Evolutionary conservation across 2,797 vertebrate species (phyloP), one percentile per base, ranked within the genome.

Genomic region (Gymnodraco acuticeps): DNA sequence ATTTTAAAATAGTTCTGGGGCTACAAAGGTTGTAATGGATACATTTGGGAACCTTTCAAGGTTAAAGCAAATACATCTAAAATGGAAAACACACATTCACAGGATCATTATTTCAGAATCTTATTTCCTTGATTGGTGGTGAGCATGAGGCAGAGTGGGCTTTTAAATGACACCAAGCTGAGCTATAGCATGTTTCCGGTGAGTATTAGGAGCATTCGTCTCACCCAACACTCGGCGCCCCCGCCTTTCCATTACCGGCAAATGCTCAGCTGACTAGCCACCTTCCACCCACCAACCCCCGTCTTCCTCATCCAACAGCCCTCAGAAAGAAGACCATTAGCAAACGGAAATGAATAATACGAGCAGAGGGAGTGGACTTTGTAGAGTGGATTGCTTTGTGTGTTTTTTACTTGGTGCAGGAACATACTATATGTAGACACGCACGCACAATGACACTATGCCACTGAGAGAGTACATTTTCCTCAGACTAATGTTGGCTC

Each of bases 201-300:
- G 77, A 83, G 89, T 89, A 92, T 88, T 88, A 86, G 76, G 78
- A 89, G 87, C 75, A 94, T 94, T 91, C 55, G 31, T 90, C 84
- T 89, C 82, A 81, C 87, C 85, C 87, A 75, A 81, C 75, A 75
- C 75, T 61, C 59, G 12, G 71, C 78, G 16, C 84, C 83, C 74
- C 74, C 69, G 69, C 76, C 70, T 87, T 88, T 82, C 90, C 88
- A 87, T 91, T 91, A 90, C 81, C 46, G 62, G 83, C 81, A 82
- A 80, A 75, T 78, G 73, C 80, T 87, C 77, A 80, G 81, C 76
- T 80, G 69, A 88, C 84, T 74, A 66, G 65, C 88, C 80, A 79
- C 66, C 82, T 61, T 86, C 82, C 75, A 85, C 77, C 77, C 70
- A 82, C 75, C 68, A 79, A 75, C 65, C 68, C 73, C 70, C 64